These are phyloP conservation scores for Heliconius nattereri DNA, from an alignment of 1,140 invertebrate species.

Conservation along the genomic window DNA sequence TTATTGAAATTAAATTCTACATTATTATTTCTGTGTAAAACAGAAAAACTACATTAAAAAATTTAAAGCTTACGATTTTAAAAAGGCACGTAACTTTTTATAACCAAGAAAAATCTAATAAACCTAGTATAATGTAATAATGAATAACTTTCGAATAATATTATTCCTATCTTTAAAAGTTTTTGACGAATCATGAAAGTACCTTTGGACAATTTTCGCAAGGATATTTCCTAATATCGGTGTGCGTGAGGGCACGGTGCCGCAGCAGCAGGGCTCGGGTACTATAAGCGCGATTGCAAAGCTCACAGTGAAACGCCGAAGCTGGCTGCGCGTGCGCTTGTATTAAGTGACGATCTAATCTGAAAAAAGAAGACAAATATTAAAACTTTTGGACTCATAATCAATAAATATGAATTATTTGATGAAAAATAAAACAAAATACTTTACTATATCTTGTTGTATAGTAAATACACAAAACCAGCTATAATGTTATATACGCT, in stretches of 20 bases:
- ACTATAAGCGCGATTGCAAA: slow-evolving; percentile 91
- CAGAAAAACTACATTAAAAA: too few relatives aligned
- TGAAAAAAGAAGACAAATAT: slow-evolving; percentile 76
- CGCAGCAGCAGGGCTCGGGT: slow-evolving; percentile 91
- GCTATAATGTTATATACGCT: not conserved
- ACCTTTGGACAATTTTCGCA: slow-evolving; percentile 97
- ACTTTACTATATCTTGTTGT: not conserved
- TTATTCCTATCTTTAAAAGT: not conserved
- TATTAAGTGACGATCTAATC: slow-evolving; percentile 91
- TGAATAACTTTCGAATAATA: not conserved
- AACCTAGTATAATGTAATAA: too few relatives aligned
- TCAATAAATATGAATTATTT: not conserved
- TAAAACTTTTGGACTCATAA: not conserved
- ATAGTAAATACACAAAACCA: not conserved
- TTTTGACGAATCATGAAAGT: slow-evolving; percentile 18
- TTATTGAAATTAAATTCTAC: too few relatives aligned
- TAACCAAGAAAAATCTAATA: too few relatives aligned
- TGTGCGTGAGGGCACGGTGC: slow-evolving; percentile 91
- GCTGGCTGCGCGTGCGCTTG: slow-evolving; percentile 87
- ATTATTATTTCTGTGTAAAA: too few relatives aligned
- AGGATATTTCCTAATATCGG: slow-evolving; percentile 89
- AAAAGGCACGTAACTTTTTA: too few relatives aligned
- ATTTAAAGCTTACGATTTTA: too few relatives aligned
- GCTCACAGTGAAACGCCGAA: slow-evolving; percentile 91
- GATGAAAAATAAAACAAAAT: not conserved